phyloP scores from a whole-genome alignment of 1,140 invertebrate species.

The Pseudomyrmex sp. region DNA sequence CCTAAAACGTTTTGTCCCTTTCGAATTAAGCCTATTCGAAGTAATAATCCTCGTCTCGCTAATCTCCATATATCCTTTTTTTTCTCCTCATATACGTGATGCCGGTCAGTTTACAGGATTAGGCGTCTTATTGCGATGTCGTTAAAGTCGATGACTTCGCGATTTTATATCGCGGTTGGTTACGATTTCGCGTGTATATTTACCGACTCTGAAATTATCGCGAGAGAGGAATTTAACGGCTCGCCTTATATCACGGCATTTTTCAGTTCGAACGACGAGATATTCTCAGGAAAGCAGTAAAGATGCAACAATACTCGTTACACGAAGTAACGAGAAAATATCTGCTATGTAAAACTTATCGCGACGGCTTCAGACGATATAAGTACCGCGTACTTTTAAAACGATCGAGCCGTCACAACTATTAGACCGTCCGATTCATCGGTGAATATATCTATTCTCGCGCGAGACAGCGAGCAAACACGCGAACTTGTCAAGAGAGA shows the following conservation, averaged over 20 bases:
- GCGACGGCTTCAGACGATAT: background rate
- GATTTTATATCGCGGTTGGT: slow-evolving; percentile 60
- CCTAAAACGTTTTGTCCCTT: slow-evolving; percentile 39
- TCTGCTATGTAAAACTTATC: background rate
- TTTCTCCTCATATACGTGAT: slow-evolving; percentile 25
- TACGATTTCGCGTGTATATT: slow-evolving; percentile 43
- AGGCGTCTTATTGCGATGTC: slow-evolving; percentile 59
- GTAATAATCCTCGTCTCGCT: slow-evolving; percentile 41
- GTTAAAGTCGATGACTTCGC: slow-evolving; percentile 69
- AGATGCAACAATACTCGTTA: background rate
- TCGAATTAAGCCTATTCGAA: slow-evolving; percentile 10
- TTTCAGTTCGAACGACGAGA: slow-evolving; percentile 27
- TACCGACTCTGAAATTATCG: slow-evolving; percentile 57
- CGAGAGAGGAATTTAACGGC: slow-evolving; percentile 50
- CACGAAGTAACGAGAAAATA: slow-evolving; percentile 16
- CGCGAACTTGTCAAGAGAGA: background rate
- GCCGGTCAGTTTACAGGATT: slow-evolving; percentile 59
- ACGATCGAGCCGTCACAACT: slow-evolving; percentile 1
- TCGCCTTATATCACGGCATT: slow-evolving; percentile 21
- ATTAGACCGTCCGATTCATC: slow-evolving; percentile 24
- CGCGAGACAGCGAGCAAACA: background rate
- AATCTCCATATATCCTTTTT: slow-evolving; percentile 58
- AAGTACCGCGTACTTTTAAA: background rate
- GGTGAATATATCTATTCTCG: slow-evolving; percentile 7
- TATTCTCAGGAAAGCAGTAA: background rate